A percentile compares a stretch with the other conserved stretches of the same genome.
Conservation (phyloP, 2,113 vertebrate species). For the Himantopus leucocephalus region DNA sequence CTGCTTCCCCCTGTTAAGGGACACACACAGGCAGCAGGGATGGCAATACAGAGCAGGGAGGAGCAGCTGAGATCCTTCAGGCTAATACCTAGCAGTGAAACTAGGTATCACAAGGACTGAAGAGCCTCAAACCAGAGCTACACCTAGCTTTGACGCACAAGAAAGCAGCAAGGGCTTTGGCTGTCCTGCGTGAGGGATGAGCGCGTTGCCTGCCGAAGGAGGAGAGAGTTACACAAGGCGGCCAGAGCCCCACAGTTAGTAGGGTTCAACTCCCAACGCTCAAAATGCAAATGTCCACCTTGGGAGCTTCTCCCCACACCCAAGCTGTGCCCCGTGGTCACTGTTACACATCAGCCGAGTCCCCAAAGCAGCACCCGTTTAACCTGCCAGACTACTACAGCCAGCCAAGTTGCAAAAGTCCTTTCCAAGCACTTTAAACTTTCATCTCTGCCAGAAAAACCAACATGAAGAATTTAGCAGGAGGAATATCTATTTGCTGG, state of each 20-base stretch:
- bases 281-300: neutral
- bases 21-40: fast-evolving
- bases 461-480: neutral
- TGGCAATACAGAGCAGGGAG: neutral
- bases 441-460: neutral
- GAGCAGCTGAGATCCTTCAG: neutral
- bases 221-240: neutral
- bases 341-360: fast-evolving
- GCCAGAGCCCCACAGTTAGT: neutral
- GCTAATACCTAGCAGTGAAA: neutral
- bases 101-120: neutral
- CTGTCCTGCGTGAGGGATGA: neutral
- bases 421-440: neutral
- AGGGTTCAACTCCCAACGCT: neutral
- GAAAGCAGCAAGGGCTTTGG: neutral
- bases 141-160: neutral
- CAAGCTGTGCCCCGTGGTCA: neutral
- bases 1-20: no score
- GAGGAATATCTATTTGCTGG: neutral
- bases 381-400: neutral
- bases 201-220: fast-evolving
- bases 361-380: neutral
- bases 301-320: neutral
- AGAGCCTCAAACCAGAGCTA: neutral
- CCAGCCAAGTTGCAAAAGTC: neutral